Conservation (phyloP, 1,140 invertebrate genomes). For the Anoplophora glabripennis region DNA sequence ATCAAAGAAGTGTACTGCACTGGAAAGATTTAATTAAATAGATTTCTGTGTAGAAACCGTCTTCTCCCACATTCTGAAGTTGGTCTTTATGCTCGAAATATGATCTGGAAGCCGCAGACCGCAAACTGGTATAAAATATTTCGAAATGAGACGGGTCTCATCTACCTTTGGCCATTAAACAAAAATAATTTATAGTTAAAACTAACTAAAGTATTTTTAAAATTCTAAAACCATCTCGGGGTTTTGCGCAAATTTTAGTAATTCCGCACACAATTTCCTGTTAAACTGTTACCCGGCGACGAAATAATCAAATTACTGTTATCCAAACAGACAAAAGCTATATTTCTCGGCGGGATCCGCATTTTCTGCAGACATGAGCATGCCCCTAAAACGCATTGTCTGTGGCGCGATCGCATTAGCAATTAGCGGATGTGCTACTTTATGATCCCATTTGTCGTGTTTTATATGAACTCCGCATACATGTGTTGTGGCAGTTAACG, state of each 20-base stretch:
- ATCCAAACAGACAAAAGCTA: slow-evolving; percentile 4
- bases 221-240: not conserved
- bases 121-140: too few relatives aligned
- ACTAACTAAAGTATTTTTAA: too few relatives aligned
- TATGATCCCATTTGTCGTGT: slow-evolving; percentile 27
- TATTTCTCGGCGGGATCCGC: not conserved
- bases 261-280: not conserved
- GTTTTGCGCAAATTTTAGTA: slow-evolving; percentile 4
- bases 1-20: too few relatives aligned
- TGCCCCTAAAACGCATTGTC: slow-evolving; percentile 16
- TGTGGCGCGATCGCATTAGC: slow-evolving; percentile 21
- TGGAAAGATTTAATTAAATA: too few relatives aligned
- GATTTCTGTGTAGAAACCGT: not conserved
- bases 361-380: slow-evolving; percentile 4
- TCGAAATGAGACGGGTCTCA: too few relatives aligned
- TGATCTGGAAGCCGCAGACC: too few relatives aligned
- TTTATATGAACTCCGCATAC: slow-evolving; percentile 22
- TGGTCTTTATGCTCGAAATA: slow-evolving; percentile 2
- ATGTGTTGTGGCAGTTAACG: slow-evolving; percentile 28
- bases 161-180: too few relatives aligned
- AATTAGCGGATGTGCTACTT: slow-evolving; percentile 29
- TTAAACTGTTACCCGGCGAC: not conserved
- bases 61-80: not conserved
- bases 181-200: too few relatives aligned
- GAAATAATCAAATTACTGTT: slow-evolving; percentile 8